phyloP scores from a whole-genome alignment of 1,140 invertebrate genomes.

The Belonocnema kinseyi region DNA sequence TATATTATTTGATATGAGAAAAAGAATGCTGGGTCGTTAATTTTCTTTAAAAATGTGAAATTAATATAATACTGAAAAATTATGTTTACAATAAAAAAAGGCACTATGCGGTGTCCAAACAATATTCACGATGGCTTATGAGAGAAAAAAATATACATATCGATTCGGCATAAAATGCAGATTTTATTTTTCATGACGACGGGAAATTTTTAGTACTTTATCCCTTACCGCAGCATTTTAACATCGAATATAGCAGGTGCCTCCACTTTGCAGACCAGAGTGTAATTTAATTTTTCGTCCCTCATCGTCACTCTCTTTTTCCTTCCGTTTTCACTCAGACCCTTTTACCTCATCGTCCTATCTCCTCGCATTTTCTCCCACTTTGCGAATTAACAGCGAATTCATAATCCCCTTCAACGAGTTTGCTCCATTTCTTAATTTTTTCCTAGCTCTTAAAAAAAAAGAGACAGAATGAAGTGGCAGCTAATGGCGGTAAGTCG shows the following conservation, averaged over 20 bases:
- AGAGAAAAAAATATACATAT: background rate
- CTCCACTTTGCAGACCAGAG: constrained; percentile 19
- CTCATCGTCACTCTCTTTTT: constrained; percentile 12
- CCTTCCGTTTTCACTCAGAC: background rate
- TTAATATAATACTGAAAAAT: too few relatives aligned
- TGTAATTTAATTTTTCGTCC: constrained; percentile 28
- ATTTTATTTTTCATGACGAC: background rate
- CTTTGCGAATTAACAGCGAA: constrained; percentile 24
- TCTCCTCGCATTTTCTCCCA: constrained; percentile 24
- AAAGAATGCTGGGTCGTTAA: too few relatives aligned
- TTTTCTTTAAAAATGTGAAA: too few relatives aligned
- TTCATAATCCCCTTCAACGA: constrained; percentile 26
- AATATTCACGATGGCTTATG: too few relatives aligned
- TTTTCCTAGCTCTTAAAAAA: background rate
- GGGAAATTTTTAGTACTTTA: background rate
- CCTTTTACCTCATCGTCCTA: background rate
- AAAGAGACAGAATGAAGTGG: constrained; percentile 29
- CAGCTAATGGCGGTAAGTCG: constrained; percentile 28
- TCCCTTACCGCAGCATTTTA: constrained; percentile 15
- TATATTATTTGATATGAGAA: too few relatives aligned
- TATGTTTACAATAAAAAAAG: too few relatives aligned
- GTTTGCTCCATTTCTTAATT: constrained; percentile 17
- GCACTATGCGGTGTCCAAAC: too few relatives aligned
- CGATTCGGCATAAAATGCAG: background rate
- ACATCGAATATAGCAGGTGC: constrained; percentile 3